Evolutionary conservation across 1,140 invertebrate species (phyloP), one percentile per base, ranked within the genome.

Genomic region (Drosophila micromelanica): DNA sequence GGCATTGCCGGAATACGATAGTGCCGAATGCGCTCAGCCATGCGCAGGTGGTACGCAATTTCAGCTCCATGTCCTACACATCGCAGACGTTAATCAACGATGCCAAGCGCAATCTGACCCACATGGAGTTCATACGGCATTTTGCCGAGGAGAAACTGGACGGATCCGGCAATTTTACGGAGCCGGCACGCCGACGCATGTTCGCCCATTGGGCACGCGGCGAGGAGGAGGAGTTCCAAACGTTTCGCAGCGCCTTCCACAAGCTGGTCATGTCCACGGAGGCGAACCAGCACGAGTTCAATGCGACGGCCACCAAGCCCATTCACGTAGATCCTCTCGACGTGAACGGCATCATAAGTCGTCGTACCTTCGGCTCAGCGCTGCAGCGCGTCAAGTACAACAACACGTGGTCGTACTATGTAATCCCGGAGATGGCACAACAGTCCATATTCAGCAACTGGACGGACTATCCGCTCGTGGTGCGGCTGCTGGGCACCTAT

Each of bases 1-100:
- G 94, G 48, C 94, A 94, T 42, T 96, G 96, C 78, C 84, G 93
- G 32, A 91, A 91, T 17, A 91, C 87, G 11, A 86, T 79, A 11
- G 78, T 84, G 17, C 91, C 91, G 8, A 91, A 85, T 65, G 78
- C 90, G 0, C 9, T 89, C 6, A 71, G 69, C 13, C 89, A 89
- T 71, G 77, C 90, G 30, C 63, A 75, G 51, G 90, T 91, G 9
- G 90, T 90, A 2, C 73, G 85, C 0, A 92, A 92, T 42, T 90
- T 92, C 8, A 92, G 91, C 38, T 90, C 90, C 17, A 79, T 92
- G 59, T 81, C 89, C 3, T 86, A 78, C 42, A 73, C 74, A n/a
- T 81, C 80, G 32, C 78, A 80, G 23, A 65, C 54, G 2, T 57
- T 70, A 5, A 72, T 91, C 11, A 78, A 81, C 35, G 78, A 90